Percentiles rank a stretch among this genome's conserved stretches.
Conservation (phyloP, 1,140 invertebrate species). For the Zaprionus lachaisei region DNA sequence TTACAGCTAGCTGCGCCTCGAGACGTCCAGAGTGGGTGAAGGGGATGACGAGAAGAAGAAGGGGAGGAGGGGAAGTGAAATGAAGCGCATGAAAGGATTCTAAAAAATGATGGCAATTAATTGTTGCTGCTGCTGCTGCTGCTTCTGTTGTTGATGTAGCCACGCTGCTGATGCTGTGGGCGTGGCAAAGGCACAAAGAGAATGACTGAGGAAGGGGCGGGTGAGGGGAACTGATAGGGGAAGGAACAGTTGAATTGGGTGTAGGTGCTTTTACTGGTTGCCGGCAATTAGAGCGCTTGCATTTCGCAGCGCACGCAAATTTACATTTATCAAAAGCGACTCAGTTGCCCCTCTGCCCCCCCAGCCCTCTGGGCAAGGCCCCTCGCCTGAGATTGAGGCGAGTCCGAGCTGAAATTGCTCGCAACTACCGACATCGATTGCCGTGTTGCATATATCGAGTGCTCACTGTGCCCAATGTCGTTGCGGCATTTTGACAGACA, state of each 20-base stretch:
- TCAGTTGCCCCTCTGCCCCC: background rate
- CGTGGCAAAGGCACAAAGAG: slow-evolving; percentile 17
- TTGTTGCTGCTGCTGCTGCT: slow-evolving; percentile 46
- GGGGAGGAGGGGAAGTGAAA: slow-evolving; percentile 43
- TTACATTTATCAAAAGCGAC: slow-evolving; percentile 36
- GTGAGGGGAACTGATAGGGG: background rate
- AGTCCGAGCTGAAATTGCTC: background rate
- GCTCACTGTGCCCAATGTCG: background rate
- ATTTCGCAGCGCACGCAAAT: slow-evolving; percentile 34
- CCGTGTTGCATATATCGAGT: background rate
- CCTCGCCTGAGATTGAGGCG: background rate
- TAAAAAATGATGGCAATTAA: slow-evolving; percentile 72
- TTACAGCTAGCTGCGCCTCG: slow-evolving; percentile 46
- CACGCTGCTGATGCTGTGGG: slow-evolving; percentile 15
- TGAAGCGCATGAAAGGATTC: slow-evolving; percentile 69
- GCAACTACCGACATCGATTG: background rate
- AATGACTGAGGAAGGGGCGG: background rate
- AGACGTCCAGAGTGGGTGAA: slow-evolving; percentile 11
- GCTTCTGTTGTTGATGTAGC: slow-evolving; percentile 24
- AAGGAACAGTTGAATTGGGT: slow-evolving; percentile 25
- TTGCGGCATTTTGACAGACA: background rate
- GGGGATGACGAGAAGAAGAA: background rate
- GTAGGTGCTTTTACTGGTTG: slow-evolving; percentile 27
- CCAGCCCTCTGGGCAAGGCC: background rate
- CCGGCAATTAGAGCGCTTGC: slow-evolving; percentile 40